Evolutionary conservation across 2,113 vertebrate genomes (phyloP), one percentile per base, ranked within the genome.

Genomic region (Calyptomena viridis): DNA sequence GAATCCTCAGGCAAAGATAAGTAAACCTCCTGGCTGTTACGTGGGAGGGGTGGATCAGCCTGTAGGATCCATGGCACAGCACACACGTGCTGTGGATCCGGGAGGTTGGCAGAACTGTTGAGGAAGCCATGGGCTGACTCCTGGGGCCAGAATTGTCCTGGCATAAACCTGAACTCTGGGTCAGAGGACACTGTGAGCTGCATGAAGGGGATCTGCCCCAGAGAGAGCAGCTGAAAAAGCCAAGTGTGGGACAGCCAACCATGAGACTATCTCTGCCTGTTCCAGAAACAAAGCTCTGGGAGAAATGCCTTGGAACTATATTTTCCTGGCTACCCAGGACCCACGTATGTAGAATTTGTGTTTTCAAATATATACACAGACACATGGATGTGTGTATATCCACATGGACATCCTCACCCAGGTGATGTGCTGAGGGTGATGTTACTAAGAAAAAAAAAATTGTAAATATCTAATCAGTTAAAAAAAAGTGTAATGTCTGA

Each of bases 71-170:
- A 5, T 22, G 39, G 27, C 63, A 35, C 50, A 19, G 13, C 47
- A 5, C 28, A 7, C 21, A 23, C 14, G 24, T 23, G 13, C 55
- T 12, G 1, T 35, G 67, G 42, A 42, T 13, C 42, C 0, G 0
- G 24, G 50, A 49, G n/a, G 6, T 1, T 21, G 40, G 72, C 18
- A 47, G 49, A 17, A 7, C 42, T 37, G 58, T 42, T 33, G 50
- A 68, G 49, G 50, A 5, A 50, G 76, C 37, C 4, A 0, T 47
- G 79, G 60, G 71, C 64, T 63, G 11, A 7, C 23, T 72, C 31
- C 56, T 56, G 21, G 59, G 67, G 27, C 72, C 60, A 68, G 31
- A 55, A 14, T 33, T 79, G 81, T 79, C 82, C 87, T 84, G 76
- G 63, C 60, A 39, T 3, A 3, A 58, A 23, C 75, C 55, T 14